Conservation (phyloP, 2,797 vertebrate species). For the Streptopelia turtur region DNA sequence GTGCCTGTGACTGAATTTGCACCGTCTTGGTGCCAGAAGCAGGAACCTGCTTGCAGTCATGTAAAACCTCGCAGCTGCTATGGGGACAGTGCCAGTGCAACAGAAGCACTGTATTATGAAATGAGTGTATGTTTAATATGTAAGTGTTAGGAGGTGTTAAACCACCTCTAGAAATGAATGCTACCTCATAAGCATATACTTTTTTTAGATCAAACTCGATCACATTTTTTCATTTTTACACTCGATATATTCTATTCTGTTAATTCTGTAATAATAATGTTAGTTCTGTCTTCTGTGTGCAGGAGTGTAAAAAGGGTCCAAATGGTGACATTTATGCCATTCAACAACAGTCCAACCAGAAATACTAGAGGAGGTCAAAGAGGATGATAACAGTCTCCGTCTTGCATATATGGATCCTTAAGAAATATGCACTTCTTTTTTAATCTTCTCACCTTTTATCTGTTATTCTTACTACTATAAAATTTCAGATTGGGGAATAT, state of each 20-base stretch:
- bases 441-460: background rate
- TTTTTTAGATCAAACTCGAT: background rate
- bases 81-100: background rate
- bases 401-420: background rate
- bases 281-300: background rate
- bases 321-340: background rate
- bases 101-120: background rate
- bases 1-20: background rate
- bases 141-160: background rate
- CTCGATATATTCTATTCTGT: background rate
- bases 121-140: background rate
- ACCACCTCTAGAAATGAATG: background rate
- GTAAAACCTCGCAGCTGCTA: background rate
- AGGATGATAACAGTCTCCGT: background rate
- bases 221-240: background rate
- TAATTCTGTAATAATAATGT: background rate
- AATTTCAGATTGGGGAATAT: background rate
- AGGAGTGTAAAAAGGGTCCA: background rate
- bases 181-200: background rate
- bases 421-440: background rate
- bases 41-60: rapidly evolving
- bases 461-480: background rate
- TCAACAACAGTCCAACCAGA: background rate
- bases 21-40: rapidly evolving
- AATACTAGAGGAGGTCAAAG: background rate